phyloP scores from a whole-genome alignment of 2,888 invertebrate species.

The Synergus itoensis region DNA sequence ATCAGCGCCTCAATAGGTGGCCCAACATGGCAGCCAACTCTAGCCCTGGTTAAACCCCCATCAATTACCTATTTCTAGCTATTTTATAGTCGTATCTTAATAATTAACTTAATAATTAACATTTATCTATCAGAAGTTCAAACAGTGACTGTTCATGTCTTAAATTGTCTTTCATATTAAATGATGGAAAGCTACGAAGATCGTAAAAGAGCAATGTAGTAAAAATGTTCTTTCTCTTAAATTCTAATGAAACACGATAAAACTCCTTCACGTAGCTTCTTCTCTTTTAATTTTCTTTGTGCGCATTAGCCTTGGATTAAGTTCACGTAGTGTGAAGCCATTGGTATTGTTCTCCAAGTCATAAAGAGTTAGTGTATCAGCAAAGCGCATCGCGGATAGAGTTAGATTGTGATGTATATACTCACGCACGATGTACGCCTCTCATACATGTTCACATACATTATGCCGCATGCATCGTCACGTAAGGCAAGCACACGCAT shows the following conservation, averaged over 20 bases:
- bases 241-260: neutral
- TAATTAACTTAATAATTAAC: too few relatives aligned
- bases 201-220: too few relatives aligned
- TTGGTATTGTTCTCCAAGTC: constrained; percentile 38
- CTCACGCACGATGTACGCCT: constrained; percentile 16
- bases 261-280: neutral
- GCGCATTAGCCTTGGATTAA: constrained; percentile 13
- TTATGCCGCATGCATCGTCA: constrained; percentile 2
- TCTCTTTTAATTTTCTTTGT: constrained; percentile 9
- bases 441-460: constrained; percentile 25
- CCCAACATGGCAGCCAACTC: too few relatives aligned
- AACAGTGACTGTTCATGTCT: too few relatives aligned
- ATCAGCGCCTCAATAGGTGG: too few relatives aligned
- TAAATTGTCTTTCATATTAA: too few relatives aligned
- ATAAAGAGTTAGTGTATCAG: constrained; percentile 34
- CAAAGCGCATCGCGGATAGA: constrained; percentile 26
- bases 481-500: constrained; percentile 26
- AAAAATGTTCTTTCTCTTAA: neutral
- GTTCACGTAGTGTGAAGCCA: constrained; percentile 37
- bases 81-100: too few relatives aligned
- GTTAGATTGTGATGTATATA: constrained; percentile 36
- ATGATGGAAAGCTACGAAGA: too few relatives aligned
- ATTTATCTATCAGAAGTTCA: too few relatives aligned
- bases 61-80: too few relatives aligned
- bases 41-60: too few relatives aligned